Conservation (phyloP, 2,113 vertebrate species). For the Oreotrochilus melanogaster region DNA sequence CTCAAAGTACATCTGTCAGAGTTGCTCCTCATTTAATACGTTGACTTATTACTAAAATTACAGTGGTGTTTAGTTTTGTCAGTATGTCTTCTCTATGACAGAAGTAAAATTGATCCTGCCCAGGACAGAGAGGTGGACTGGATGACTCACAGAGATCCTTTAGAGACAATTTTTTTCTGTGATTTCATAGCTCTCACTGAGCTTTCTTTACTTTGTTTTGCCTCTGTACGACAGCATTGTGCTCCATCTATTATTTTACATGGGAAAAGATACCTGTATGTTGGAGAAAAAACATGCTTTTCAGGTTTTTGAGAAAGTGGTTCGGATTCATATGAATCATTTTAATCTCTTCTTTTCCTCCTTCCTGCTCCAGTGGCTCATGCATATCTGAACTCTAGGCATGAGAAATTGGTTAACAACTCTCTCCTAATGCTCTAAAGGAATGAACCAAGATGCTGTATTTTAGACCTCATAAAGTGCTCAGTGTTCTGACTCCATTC, state of each 20-base stretch:
- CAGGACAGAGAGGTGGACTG: background rate
- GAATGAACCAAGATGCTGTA: background rate
- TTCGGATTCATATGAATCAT: background rate
- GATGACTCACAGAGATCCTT: background rate
- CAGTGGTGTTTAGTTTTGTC: background rate
- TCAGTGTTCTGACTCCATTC: background rate
- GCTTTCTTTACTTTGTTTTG: background rate
- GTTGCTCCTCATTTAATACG: slow-evolving; percentile 26
- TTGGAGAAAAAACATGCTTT: background rate
- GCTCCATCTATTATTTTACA: background rate
- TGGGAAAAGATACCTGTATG: background rate
- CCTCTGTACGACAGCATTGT: background rate
- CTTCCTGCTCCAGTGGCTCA: background rate
- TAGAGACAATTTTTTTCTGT: background rate
- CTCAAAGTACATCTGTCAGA: slow-evolving; percentile 7
- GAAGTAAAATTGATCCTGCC: background rate
- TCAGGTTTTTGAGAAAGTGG: background rate
- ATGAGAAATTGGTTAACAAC: background rate
- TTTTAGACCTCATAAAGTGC: slow-evolving; percentile 4
- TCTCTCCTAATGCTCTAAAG: background rate
- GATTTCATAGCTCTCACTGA: background rate
- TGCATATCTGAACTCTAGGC: background rate
- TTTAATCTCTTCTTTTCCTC: background rate
- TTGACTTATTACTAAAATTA: background rate
- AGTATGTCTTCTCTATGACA: background rate